Base-by-base conservation (phyloP, 1,140 invertebrate species). In the Brachionus calyciflorus region DNA sequence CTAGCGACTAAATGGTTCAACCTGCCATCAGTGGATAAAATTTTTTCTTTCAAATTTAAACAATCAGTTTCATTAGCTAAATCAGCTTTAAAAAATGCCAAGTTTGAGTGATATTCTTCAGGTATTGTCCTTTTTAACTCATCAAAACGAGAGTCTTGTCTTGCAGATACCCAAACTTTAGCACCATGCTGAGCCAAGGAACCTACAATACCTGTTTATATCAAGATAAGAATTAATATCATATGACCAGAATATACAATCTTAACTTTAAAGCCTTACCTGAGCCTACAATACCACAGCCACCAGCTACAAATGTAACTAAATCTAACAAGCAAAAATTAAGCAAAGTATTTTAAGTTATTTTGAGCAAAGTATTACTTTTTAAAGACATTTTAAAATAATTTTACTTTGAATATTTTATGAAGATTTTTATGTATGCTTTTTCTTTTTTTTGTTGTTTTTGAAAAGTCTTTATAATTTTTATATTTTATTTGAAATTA, bases 231-330 rank as follows among this genome's bases (percentile, higher is more conserved):
- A n/a, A n/a, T n/a, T n/a, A n/a, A n/a, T n/a, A n/a, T n/a, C n/a
- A n/a, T n/a, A n/a, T n/a, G n/a, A n/a, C n/a, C n/a, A n/a, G n/a
- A n/a, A n/a, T n/a, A n/a, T n/a, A n/a, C n/a, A n/a, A n/a, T n/a
- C n/a, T n/a, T n/a, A n/a, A n/a, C n/a, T n/a, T n/a, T n/a, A n/a
- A n/a, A n/a, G n/a, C n/a, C n/a, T 37, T 37, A 37, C 33, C 55
- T n/a, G 55, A 60, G 7, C 55, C 55, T 4, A 69, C 65, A 17
- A 73, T 73, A 2, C 69, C 69, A 40, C 44, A 49, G 19, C 69
- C 69, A 21, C 69, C 69, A 21, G 69, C 69, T 2, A 73, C 49
- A 73, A 73, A 73, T 19, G 69, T 55, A 12, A 73, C 69, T 21
- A 55, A 49, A 49, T 55, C 69, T 73, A 26, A 46, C 28, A 26